Conservation (phyloP, 2,113 vertebrate species). For the Aphyosemion australe region DNA sequence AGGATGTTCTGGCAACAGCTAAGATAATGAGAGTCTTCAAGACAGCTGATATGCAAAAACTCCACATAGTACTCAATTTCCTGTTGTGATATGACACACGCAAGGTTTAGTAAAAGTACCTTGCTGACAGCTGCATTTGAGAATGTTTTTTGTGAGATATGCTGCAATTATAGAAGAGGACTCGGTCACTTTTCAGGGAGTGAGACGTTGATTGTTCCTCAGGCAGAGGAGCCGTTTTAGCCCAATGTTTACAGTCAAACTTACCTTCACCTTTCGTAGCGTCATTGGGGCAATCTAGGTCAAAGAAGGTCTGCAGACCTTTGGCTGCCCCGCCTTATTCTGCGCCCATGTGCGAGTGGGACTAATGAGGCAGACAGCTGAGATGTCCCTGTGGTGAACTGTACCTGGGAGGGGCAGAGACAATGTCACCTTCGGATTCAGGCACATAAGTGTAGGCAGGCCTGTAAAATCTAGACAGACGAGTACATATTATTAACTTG, state of each 20-base stretch:
- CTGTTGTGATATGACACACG: not conserved
- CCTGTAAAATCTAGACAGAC: constrained; percentile 30
- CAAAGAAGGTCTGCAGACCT: constrained; percentile 63
- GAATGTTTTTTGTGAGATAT: constrained; percentile 14
- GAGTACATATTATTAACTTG: constrained; percentile 21
- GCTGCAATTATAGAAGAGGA: too few relatives aligned
- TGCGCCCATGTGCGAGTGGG: constrained; percentile 50
- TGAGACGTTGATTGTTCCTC: too few relatives aligned
- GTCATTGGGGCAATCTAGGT: constrained; percentile 61
- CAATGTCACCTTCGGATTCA: constrained; percentile 77
- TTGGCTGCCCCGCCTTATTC: constrained; percentile 50
- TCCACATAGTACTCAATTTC: not conserved
- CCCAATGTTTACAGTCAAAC: constrained; percentile 44
- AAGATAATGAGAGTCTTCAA: not conserved
- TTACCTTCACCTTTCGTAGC: constrained; percentile 44
- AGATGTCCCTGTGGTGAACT: constrained; percentile 59
- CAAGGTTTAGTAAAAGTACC: not conserved
- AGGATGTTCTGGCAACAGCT: constrained; percentile 17
- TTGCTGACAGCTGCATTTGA: constrained; percentile 5
- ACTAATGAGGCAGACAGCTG: constrained; percentile 74
- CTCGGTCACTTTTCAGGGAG: too few relatives aligned
- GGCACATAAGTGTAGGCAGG: constrained; percentile 40
- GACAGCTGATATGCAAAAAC: constrained; percentile 19
- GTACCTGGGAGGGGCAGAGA: constrained; percentile 54
- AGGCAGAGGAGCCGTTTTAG: not conserved